Conservation (phyloP, 2,888 invertebrate genomes). For the Osmoderma eremita region DNA sequence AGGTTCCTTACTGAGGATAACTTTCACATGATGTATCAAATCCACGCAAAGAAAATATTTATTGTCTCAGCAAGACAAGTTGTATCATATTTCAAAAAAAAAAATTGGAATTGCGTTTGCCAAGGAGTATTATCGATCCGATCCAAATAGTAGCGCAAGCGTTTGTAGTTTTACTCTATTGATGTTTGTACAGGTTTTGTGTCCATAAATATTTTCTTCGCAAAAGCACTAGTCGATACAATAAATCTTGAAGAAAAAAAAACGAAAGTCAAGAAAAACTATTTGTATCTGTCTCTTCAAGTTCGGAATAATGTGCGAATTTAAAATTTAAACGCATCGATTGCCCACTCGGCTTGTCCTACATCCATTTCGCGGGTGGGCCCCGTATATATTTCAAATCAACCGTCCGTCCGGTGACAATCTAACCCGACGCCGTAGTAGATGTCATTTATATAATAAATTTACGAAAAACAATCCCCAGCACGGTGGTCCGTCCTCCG, state of each 20-base stretch:
- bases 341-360: conserved; percentile 3
- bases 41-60: no score
- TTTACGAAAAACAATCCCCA: conserved; percentile 38
- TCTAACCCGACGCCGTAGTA: conserved; percentile 26
- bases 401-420: conserved; percentile 32
- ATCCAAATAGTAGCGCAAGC: no score
- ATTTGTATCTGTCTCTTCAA: conserved; percentile 23
- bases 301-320: conserved; percentile 34
- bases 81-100: no score
- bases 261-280: conserved; percentile 4
- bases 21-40: no score
- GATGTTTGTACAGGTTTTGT: no score
- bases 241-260: conserved; percentile 23
- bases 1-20: no score
- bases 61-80: no score
- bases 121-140: no score
- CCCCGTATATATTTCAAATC: conserved; percentile 33
- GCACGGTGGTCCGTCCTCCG: conserved; percentile 40
- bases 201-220: no score
- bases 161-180: no score
- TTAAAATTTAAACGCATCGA: conserved; percentile 35
- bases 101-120: no score
- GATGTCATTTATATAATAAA: conserved; percentile 44
- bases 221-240: background rate
- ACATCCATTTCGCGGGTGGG: conserved; percentile 37